These are phyloP conservation scores for Enteromius thamalakanensis DNA, from an alignment of 2,797 vertebrate species.

Conservation along the genomic window DNA sequence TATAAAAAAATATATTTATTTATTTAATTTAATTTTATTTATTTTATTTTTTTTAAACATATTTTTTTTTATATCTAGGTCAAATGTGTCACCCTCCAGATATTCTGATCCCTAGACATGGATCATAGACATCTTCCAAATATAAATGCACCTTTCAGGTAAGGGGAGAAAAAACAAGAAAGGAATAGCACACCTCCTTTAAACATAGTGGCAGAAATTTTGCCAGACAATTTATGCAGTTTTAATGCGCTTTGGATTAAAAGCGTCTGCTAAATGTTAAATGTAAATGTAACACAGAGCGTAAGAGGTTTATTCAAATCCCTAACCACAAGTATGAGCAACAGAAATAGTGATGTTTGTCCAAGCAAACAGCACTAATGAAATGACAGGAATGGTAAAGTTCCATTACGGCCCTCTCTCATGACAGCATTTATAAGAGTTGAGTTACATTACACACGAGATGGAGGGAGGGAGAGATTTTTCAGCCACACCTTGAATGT, in stretches of 20 bases:
- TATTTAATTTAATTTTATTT: too few relatives aligned
- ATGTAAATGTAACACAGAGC: constrained; percentile 5
- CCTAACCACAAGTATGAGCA: constrained; percentile 3
- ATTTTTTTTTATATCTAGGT: too few relatives aligned
- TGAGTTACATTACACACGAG: constrained; percentile 23
- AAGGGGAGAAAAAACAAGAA: neutral
- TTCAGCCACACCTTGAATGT: constrained; percentile 12
- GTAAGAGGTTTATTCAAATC: constrained; percentile 8
- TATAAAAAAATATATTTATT: too few relatives aligned
- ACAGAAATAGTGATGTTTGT: neutral
- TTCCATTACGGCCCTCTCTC: constrained; percentile 11
- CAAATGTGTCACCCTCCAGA: too few relatives aligned
- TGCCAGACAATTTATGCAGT: neutral
- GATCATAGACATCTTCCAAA: constrained; percentile 1
- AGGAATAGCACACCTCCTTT: neutral
- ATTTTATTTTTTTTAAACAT: too few relatives aligned
- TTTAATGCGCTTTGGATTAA: neutral
- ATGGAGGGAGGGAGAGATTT: constrained; percentile 14
- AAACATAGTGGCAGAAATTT: neutral
- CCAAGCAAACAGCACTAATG: constrained; percentile 2
- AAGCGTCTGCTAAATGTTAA: constrained; percentile 12
- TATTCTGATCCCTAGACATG: neutral
- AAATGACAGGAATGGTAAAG: constrained; percentile 21
- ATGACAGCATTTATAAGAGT: neutral
- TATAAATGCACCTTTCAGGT: constrained; percentile 7